Evolutionary conservation across 23 tunicate species (phyloP), one percentile per base, ranked within the genome.

Genomic region (Trididemnum miniatum): DNA sequence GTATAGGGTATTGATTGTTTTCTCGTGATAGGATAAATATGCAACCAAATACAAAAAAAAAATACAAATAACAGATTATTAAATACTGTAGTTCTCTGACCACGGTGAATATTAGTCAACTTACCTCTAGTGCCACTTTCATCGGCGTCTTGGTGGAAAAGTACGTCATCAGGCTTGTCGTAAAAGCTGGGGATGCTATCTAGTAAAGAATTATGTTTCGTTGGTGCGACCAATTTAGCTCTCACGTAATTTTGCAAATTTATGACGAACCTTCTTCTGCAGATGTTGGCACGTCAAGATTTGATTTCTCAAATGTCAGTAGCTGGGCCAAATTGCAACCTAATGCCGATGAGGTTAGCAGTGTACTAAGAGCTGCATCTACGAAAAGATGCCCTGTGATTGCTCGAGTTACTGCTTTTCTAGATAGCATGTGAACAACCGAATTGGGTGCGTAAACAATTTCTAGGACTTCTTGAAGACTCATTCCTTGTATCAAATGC

Each of bases 311-410:
- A 49, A 49, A 49, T 49, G 18, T 18, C 12, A 49, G 18, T 9
- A 49, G 12, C 57, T 49, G 12, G 18, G 71, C 27, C 71, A 12
- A 12, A 24, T 64, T 64, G 71, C 18, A 12, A 64, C n/a, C 71
- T 64, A 64, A 64, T 64, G 71, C 71, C n/a, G 24, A 64, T 24
- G 24, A 64, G 71, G 71, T n/a, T 64, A 64, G 5, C 71, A 64
- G 71, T n/a, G 71, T 24, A 64, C 9, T 64, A n/a, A 64, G 71
- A 24, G 71, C 71, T 64, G 24, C 71, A 64, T 64, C 71, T 5
- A 64, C 71, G 23, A 64, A 64, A 64, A 64, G 71, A 64, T 64
- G 71, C n/a, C 71, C 71, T n/a, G 23, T 64, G 71, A 64, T 26
- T 64, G 71, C 71, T 23, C 23, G 71, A 64, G 23, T 64, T 24